Percentiles rank a stretch among this genome's conserved stretches.
Conservation (phyloP, 1,140 invertebrate genomes). For the Drosophila lacteicornis region DNA sequence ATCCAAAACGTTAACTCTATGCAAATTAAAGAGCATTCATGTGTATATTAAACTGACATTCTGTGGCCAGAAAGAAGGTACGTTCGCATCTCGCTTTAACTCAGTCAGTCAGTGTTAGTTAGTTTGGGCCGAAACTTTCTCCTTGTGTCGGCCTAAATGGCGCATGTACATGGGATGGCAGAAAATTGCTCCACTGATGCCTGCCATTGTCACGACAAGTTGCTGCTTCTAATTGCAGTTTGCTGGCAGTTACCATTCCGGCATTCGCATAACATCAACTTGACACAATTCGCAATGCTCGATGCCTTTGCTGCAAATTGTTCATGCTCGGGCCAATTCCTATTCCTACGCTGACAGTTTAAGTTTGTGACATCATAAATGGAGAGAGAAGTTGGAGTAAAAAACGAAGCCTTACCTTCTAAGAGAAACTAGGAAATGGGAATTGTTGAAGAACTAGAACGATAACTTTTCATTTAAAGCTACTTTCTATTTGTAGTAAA, state of each 20-base stretch:
- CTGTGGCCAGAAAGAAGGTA: slow-evolving; percentile 1
- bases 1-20: not conserved
- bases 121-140: slow-evolving; percentile 25
- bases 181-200: slow-evolving; percentile 43
- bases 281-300: slow-evolving; percentile 44
- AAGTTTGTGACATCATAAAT: slow-evolving; percentile 32
- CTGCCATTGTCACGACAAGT: slow-evolving; percentile 54
- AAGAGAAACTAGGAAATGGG: not conserved
- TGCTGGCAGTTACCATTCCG: slow-evolving; percentile 36
- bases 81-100: not conserved
- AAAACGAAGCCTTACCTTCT: not conserved
- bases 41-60: not conserved
- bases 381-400: not conserved
- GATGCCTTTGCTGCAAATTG: slow-evolving; percentile 34
- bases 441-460: not conserved
- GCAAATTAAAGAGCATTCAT: slow-evolving; percentile 1
- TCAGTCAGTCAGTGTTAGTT: slow-evolving; percentile 2
- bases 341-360: slow-evolving; percentile 9
- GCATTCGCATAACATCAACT: slow-evolving; percentile 47
- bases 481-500: not conserved
- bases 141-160: slow-evolving; percentile 30
- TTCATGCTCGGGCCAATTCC: slow-evolving; percentile 26
- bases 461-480: not conserved
- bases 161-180: slow-evolving; percentile 23
- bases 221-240: slow-evolving; percentile 51